Evolutionary conservation across 2,113 vertebrate species (phyloP).

Genomic region (Puffinus mauretanicus): DNA sequence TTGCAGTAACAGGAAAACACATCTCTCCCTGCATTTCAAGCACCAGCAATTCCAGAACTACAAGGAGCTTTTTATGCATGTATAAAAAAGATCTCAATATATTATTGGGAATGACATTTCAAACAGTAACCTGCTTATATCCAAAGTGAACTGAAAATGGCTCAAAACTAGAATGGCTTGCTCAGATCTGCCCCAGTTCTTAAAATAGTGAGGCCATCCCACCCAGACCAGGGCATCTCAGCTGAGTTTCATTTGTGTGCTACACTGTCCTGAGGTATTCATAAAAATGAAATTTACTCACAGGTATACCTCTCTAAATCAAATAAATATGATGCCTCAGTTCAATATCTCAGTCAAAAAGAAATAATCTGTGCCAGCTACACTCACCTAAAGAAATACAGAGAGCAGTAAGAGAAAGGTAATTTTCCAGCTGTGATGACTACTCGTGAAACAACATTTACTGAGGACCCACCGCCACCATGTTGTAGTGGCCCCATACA

Average conservation of each 20-base stretch:
- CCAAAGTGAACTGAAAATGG: not conserved
- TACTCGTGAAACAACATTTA: not conserved
- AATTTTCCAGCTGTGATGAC: not conserved
- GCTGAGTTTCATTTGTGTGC: not conserved
- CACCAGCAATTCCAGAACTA: not conserved
- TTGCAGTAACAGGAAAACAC: not conserved
- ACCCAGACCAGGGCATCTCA: not conserved
- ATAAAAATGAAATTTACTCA: not conserved
- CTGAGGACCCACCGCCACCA: accelerated
- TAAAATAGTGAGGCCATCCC: not conserved
- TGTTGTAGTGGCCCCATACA: not conserved
- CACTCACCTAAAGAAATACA: not conserved
- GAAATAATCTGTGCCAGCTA: not conserved
- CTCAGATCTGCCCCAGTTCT: not conserved
- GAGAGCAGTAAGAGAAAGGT: not conserved
- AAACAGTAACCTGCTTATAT: not conserved
- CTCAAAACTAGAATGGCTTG: not conserved
- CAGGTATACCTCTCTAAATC: not conserved
- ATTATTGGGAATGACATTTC: not conserved
- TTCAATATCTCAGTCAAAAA: not conserved
- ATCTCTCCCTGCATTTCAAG: not conserved
- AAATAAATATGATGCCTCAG: not conserved
- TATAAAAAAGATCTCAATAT: not conserved
- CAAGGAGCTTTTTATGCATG: not conserved
- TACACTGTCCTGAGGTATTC: not conserved